Percentiles rank a stretch among this genome's conserved stretches.
These are phyloP conservation scores for Ochotona princeps DNA, from an alignment of 2,113 vertebrate genomes.

Conservation along the genomic window DNA sequence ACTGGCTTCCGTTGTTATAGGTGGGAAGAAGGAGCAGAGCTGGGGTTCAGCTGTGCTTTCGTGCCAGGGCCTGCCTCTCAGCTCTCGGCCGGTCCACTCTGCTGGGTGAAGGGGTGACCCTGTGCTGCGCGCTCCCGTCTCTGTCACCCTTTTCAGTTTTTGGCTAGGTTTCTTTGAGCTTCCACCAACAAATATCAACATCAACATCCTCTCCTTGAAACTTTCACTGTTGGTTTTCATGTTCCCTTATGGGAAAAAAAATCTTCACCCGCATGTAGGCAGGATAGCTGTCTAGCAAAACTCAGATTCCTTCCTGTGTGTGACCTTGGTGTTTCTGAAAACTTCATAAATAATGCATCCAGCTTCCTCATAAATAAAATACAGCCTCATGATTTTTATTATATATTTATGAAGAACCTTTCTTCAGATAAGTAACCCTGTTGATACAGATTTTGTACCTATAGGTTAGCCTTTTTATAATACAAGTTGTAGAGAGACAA, in stretches of 20 bases:
- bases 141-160: constrained; percentile 10
- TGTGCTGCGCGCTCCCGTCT: neutral
- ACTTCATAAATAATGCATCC: constrained; percentile 59
- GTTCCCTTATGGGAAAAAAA: neutral
- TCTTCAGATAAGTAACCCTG: constrained; percentile 40
- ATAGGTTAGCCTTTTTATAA: constrained; percentile 44
- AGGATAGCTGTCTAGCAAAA: constrained; percentile 54
- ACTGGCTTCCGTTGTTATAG: neutral
- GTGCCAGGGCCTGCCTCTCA: neutral
- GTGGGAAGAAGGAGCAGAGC: neutral
- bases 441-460: constrained; percentile 39
- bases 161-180: neutral
- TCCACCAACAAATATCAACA: neutral
- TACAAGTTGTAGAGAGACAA: neutral
- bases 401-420: constrained; percentile 64
- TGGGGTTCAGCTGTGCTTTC: constrained; percentile 1
- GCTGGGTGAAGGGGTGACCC: neutral
- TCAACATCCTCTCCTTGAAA: neutral
- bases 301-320: neutral
- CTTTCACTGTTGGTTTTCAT: constrained; percentile 4
- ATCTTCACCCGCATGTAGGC: neutral
- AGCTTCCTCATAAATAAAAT: constrained; percentile 64
- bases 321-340: constrained; percentile 64
- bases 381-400: constrained; percentile 51
- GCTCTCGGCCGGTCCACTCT: neutral